These are phyloP conservation scores for Leptatherina wallacei DNA, from an alignment of 2,797 vertebrate species.

Conservation along the genomic window DNA sequence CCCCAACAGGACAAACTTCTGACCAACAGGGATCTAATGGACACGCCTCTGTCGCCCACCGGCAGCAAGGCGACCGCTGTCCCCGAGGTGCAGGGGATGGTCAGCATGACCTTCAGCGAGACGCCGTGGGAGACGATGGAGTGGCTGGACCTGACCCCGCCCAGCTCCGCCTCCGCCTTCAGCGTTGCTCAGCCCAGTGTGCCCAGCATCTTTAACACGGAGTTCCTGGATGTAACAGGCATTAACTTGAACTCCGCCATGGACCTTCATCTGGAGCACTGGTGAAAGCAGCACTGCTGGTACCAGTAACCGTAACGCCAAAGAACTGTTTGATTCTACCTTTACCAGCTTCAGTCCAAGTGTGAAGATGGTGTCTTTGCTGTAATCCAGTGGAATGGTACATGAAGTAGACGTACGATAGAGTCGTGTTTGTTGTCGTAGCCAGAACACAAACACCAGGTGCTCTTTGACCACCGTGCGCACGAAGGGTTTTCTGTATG, in stretches of 20 bases:
- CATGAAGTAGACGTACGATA: conserved; percentile 2
- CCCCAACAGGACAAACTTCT: conserved; percentile 87
- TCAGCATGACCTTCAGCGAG: conserved; percentile 93
- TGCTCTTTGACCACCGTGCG: conserved; percentile 41
- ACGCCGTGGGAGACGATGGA: conserved; percentile 98
- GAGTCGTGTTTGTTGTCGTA: conserved; percentile 21
- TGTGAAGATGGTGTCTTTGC: conserved; percentile 20
- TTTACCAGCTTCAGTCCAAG: conserved; percentile 22
- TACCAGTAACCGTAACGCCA: conserved; percentile 32
- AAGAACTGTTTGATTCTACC: conserved; percentile 42
- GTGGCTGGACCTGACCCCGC: conserved; percentile 95
- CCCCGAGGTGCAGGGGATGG: conserved; percentile 78
- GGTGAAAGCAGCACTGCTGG: conserved; percentile 80
- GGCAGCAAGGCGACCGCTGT: conserved; percentile 86
- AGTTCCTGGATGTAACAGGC: conserved; percentile 96
- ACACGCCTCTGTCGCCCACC: conserved; percentile 89
- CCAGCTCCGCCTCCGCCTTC: conserved; percentile 89
- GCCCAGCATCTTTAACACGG: conserved; percentile 95
- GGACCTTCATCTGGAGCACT: conserved; percentile 97
- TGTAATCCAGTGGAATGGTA: conserved; percentile 18
- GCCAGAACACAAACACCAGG: conserved; percentile 32
- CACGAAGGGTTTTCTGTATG: conserved; percentile 49
- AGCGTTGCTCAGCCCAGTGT: conserved; percentile 83
- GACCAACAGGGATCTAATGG: conserved; percentile 88
- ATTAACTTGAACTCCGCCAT: conserved; percentile 95